A percentile compares a stretch with the other conserved stretches of the same genome.
These are phyloP conservation scores for Pungitius pungitius DNA, from an alignment of 2,113 vertebrate species.

Conservation along the genomic window DNA sequence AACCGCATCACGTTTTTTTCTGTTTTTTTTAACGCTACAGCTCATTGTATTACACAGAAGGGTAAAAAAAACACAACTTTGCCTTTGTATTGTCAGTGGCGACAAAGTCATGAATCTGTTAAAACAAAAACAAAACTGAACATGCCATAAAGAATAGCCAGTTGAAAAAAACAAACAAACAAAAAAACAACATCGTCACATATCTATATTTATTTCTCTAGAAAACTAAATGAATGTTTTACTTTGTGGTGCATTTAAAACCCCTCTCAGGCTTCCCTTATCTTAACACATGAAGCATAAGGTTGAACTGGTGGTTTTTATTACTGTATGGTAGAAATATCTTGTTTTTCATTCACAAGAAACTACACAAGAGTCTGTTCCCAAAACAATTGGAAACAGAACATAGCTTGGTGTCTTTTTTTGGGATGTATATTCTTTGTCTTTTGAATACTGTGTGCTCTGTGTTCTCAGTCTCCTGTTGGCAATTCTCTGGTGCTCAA, in stretches of 20 bases:
- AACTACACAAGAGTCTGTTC: constrained; percentile 71
- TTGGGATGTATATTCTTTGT: constrained; percentile 62
- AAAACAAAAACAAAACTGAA: constrained; percentile 51
- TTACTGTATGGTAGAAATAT: constrained; percentile 78
- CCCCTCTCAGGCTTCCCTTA: constrained; percentile 82
- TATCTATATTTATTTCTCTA: constrained; percentile 87
- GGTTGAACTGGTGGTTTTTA: constrained; percentile 81
- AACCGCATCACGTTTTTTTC: constrained; percentile 42
- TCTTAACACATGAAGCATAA: constrained; percentile 85
- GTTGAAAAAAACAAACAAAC: constrained; percentile 81
- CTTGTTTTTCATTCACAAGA: constrained; percentile 66
- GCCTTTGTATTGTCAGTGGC: constrained; percentile 46
- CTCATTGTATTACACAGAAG: constrained; percentile 56
- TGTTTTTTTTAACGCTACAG: constrained; percentile 48
- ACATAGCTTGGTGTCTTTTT: constrained; percentile 69
- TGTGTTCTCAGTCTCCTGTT: constrained; percentile 63
- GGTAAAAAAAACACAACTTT: constrained; percentile 45
- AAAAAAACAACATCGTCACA: constrained; percentile 81
- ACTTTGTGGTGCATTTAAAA: constrained; percentile 80
- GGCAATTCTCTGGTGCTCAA: constrained; percentile 63
- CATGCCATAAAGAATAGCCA: constrained; percentile 78
- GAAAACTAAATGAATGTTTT: constrained; percentile 91
- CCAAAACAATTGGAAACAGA: constrained; percentile 53
- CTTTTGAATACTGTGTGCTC: constrained; percentile 69
- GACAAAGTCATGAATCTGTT: constrained; percentile 54